Percentiles rank a stretch among this genome's conserved stretches.
phyloP scores from a whole-genome alignment of 1,140 invertebrate genomes.

The Rhyacophila brunnea region DNA sequence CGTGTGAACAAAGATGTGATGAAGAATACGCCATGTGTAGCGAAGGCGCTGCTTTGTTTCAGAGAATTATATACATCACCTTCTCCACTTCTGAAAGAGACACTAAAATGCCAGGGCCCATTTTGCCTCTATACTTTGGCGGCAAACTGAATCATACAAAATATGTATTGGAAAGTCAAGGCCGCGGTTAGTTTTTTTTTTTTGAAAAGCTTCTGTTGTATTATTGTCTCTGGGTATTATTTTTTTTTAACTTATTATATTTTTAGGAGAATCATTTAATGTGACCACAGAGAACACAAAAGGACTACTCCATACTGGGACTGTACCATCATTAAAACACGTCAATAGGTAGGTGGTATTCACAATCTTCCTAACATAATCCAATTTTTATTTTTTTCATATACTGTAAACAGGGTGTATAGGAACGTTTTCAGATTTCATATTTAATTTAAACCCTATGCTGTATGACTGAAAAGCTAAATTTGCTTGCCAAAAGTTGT shows the following conservation, averaged over 20 bases:
- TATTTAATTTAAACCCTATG: too few relatives aligned
- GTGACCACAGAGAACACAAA: constrained; percentile 17
- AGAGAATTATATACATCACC: constrained; percentile 18
- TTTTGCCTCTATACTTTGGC: constrained; percentile 17
- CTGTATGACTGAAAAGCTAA: too few relatives aligned
- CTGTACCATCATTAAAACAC: constrained; percentile 13
- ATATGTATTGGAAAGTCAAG: constrained; percentile 19
- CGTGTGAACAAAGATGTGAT: constrained; percentile 21
- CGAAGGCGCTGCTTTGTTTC: constrained; percentile 15
- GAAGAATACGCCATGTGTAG: constrained; percentile 10
- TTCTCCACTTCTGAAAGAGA: constrained; percentile 4
- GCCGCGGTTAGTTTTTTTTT: not conserved
- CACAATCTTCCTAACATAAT: not conserved
- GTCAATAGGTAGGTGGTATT: constrained; percentile 18
- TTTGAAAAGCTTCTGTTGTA: not conserved
- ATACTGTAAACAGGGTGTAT: too few relatives aligned
- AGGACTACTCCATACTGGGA: constrained; percentile 12
- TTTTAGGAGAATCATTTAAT: constrained; percentile 23
- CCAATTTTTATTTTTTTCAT: not conserved
- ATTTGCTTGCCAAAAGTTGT: too few relatives aligned
- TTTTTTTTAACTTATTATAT: not conserved
- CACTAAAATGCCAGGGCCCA: constrained; percentile 3
- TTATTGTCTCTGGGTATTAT: too few relatives aligned
- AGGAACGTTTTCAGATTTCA: too few relatives aligned
- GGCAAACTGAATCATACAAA: constrained; percentile 17